Evolutionary conservation across 1,140 invertebrate genomes (phyloP), one percentile per base, ranked within the genome.

Genomic region (Pentalonia nigronervosa): DNA sequence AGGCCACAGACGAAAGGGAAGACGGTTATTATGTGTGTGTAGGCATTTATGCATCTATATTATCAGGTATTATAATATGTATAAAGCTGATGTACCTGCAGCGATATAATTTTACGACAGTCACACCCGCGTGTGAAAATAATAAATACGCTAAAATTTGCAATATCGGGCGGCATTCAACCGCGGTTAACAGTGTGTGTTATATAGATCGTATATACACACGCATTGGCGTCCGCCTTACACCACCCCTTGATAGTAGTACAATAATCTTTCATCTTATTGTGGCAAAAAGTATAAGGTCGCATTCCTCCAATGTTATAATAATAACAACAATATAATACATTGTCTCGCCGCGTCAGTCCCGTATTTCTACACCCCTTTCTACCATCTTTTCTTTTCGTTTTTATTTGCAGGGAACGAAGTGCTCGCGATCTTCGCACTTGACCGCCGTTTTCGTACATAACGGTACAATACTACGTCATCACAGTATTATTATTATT

Each of bases 401-500:
- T 56, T 56, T 88, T 56, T 83, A n/a, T 81, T 92, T 14, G 76
- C 91, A 36, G 67, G 67, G 90, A 53, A 76, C 67, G 41, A 92
- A 92, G 50, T 83, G 48, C 36, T 83, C 45, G 91, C 88, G 50
- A 56, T 56, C 21, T n/a, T 34, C n/a, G 36, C 91, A 92, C 91
- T 92, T 92, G 91, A 92, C 91, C 91, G 47, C 67, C 47, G 67
- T 53, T 48, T 83, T 89, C 34, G 0, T 76, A 76, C 60, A 76
- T 92, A 92, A 92, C 91, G 91, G 91, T 47, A 91, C 17, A 60
- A 30, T 45, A 84, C 21, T 36, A 23, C n/a, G 76, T 20, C 36
- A 4, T 41, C 41, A 4, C 41, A 41, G 83, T 76, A 76, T 76
- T 53, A 53, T 48, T 48, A 48, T 48, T 67, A 67, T 67, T 67